Evolutionary conservation across 1,140 invertebrate genomes (phyloP).

Genomic region (Ptiloglossa arizonensis): DNA sequence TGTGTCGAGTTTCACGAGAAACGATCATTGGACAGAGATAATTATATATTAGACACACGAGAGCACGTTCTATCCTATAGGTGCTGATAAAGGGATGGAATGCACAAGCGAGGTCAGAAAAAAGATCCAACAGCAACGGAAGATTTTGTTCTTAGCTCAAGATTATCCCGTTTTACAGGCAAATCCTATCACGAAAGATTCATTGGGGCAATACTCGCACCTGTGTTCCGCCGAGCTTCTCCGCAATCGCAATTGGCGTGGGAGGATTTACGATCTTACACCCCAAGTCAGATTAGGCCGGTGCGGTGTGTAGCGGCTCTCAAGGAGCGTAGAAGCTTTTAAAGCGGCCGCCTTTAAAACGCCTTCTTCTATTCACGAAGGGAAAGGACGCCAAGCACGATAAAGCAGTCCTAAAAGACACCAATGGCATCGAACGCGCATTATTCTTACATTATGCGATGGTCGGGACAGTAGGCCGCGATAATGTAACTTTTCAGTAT

Average conservation of each 20-base stretch:
- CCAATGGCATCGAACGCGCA: conserved; percentile 27
- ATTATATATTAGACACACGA: no score
- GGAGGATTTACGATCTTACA: conserved; percentile 68
- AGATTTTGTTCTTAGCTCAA: conserved; percentile 58
- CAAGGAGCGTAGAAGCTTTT: conserved; percentile 48
- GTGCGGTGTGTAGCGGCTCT: conserved; percentile 50
- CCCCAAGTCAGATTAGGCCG: conserved; percentile 61
- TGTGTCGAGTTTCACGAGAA: no score
- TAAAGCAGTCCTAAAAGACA: conserved; percentile 48
- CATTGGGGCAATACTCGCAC: conserved; percentile 64
- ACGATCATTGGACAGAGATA: no score
- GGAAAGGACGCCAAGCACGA: conserved; percentile 20
- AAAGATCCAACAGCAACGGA: conserved; percentile 22
- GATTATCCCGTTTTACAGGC: conserved; percentile 58
- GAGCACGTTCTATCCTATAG: no score
- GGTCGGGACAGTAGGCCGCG: background rate
- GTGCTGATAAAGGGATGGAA: background rate
- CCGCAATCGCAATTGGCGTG: conserved; percentile 60
- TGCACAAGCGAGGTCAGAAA: background rate
- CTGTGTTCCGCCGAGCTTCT: conserved; percentile 56
- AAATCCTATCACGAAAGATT: conserved; percentile 65
- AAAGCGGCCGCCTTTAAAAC: conserved; percentile 59
- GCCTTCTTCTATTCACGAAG: conserved; percentile 16
- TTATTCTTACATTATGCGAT: background rate
- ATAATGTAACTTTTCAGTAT: background rate